Percentiles rank a stretch among this genome's conserved stretches.
phyloP scores from a whole-genome alignment of 2,797 vertebrate species.

The Urophycis tenuis region DNA sequence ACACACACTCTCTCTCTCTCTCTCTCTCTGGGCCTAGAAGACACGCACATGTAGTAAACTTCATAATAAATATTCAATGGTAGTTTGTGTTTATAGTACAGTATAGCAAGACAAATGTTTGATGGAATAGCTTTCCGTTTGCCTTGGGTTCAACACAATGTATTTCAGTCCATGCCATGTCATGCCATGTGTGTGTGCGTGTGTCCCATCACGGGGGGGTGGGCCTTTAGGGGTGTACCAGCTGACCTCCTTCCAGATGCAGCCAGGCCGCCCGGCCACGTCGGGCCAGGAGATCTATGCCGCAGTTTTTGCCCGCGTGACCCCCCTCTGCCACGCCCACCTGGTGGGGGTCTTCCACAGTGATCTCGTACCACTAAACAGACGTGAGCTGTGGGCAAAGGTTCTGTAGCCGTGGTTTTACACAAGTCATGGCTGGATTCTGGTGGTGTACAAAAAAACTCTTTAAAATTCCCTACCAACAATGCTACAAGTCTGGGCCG shows the following conservation, averaged over 20 bases:
- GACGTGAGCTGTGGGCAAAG: constrained; percentile 64
- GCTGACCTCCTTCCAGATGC: constrained; percentile 82
- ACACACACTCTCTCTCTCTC: no score
- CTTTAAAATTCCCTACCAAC: no score
- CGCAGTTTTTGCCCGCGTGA: constrained; percentile 69
- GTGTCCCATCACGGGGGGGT: constrained; percentile 7
- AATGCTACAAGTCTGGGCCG: no score
- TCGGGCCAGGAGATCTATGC: constrained; percentile 79
- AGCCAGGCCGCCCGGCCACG: constrained; percentile 80
- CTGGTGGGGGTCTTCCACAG: constrained; percentile 82
- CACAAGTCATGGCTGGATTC: neutral
- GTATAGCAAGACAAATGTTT: neutral
- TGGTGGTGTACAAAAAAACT: no score
- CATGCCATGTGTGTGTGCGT: constrained; percentile 9
- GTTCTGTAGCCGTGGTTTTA: neutral
- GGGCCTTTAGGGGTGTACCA: constrained; percentile 81
- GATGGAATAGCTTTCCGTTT: no score
- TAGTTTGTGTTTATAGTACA: neutral
- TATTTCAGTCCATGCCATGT: no score
- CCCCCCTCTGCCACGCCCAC: constrained; percentile 70
- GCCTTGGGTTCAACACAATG: no score
- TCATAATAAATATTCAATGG: neutral
- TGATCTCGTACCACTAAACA: constrained; percentile 81
- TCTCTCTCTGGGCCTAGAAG: no score
- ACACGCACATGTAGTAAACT: no score